These are phyloP conservation scores for Anorthoa munda DNA, from an alignment of 2,888 invertebrate genomes.

Conservation along the genomic window DNA sequence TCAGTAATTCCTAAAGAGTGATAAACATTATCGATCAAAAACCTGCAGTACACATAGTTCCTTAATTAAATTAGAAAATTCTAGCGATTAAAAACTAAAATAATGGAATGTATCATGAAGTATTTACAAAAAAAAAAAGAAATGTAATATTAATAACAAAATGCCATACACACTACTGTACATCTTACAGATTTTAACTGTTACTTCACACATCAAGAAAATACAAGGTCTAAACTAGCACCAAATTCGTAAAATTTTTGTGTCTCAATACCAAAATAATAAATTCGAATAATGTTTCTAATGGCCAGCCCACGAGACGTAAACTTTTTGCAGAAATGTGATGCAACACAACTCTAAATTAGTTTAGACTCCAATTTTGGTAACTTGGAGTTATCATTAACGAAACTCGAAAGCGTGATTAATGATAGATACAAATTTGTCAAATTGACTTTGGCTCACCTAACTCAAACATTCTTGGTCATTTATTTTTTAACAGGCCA, in stretches of 20 bases:
- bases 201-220: conserved; percentile 44
- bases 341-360: conserved; percentile 18
- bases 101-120: conserved; percentile 82
- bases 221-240: conserved; percentile 74
- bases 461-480: background rate
- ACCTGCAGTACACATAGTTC: conserved; percentile 52
- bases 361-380: conserved; percentile 37
- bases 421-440: conserved; percentile 21
- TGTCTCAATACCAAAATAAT: conserved; percentile 67
- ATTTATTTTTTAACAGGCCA: background rate
- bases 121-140: conserved; percentile 72
- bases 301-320: conserved; percentile 38
- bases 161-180: conserved; percentile 63
- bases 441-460: conserved; percentile 4
- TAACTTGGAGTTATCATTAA: conserved; percentile 21
- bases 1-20: conserved; percentile 42
- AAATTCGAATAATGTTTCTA: conserved; percentile 68
- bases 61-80: conserved; percentile 33
- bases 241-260: conserved; percentile 70
- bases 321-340: conserved; percentile 34
- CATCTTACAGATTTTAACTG: conserved; percentile 50
- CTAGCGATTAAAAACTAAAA: conserved; percentile 61
- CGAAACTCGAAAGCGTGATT: background rate
- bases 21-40: conserved; percentile 55
- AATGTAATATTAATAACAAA: conserved; percentile 65